A percentile compares a stretch with the other conserved stretches of the same genome.
Evolutionary conservation across 2,797 vertebrate genomes (phyloP).

Genomic region (Dendrocincla tyrannina): DNA sequence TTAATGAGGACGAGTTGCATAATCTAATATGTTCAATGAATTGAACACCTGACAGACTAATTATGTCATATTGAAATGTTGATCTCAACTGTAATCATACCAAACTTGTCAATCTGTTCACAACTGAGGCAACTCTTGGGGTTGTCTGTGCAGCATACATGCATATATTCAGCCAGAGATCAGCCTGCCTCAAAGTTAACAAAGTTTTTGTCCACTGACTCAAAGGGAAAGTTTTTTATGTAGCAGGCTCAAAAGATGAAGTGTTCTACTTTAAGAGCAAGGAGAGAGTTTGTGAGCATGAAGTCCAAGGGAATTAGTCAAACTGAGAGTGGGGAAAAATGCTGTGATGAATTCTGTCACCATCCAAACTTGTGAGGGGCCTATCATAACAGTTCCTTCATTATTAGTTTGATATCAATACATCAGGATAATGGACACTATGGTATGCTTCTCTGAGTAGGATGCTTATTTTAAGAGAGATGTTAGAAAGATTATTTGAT

Average conservation of each 20-base stretch:
- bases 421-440: not conserved
- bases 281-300: not conserved
- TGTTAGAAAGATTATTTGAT: not conserved
- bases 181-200: not conserved
- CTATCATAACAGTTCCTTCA: not conserved
- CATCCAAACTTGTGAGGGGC: not conserved
- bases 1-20: slow-evolving; percentile 20
- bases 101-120: not conserved
- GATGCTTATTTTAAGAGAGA: not conserved
- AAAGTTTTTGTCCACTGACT: not conserved
- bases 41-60: slow-evolving; percentile 37
- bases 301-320: not conserved
- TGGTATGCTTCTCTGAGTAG: not conserved
- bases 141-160: accelerated
- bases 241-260: not conserved
- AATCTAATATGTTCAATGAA: slow-evolving; percentile 14
- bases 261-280: not conserved
- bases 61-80: slow-evolving; percentile 9
- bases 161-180: not conserved
- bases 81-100: not conserved
- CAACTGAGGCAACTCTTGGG: accelerated
- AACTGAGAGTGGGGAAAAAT: not conserved
- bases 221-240: not conserved
- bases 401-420: not conserved
- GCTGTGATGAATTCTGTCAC: not conserved